Base-by-base conservation (phyloP, 2,113 vertebrate species). In the Crotophaga sulcirostris region DNA sequence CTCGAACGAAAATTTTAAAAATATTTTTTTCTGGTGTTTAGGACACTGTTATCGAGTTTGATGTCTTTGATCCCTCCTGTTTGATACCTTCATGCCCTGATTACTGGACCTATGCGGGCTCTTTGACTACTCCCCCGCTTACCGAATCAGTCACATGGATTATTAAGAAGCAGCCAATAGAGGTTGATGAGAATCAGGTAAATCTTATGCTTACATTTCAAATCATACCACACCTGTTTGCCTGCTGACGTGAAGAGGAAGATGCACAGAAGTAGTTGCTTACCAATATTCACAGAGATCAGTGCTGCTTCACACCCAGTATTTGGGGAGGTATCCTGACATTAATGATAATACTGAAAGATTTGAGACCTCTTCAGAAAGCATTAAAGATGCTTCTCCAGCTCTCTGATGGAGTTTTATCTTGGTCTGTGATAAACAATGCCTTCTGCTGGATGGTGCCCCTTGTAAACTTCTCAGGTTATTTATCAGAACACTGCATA, bases 61-160 rank as follows among this genome's bases (percentile, higher is more conserved):
- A 90, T 42, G 98, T 97, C 24, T 99, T 99, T 18, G 98, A 99
- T 84, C 98, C 99, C 2, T 97, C 97, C 78, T 99, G 98, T 69
- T 92, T 99, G 96, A 89, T 99, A 89, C 99, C 99, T 4, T 64
- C 94, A 34, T 99, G 97, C 16, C 98, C 98, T 1, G 98, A 99
- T 86, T 99, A 99, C 88, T 99, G 99, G 99, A 99, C 99, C 5
- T 99, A 99, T 3, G 97, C 99, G 0, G 99, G 99, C 45, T 99
- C 99, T 56, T 90, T 99, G 95, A 99, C 99, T 38, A 99, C 99
- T 2, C 99, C 99, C 0, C 99, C 99, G 4, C 98, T 99, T 74
- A 99, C 99, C 0, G 99, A 99, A 94, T 98, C 99, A 0, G 99
- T 99, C 92, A 98, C 98, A 2, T 99, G 99, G 99, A 99, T 99